A percentile compares a stretch with the other conserved stretches of the same genome.
These are phyloP conservation scores for Ophion ellenae DNA, from an alignment of 2,888 invertebrate species.

Conservation along the genomic window DNA sequence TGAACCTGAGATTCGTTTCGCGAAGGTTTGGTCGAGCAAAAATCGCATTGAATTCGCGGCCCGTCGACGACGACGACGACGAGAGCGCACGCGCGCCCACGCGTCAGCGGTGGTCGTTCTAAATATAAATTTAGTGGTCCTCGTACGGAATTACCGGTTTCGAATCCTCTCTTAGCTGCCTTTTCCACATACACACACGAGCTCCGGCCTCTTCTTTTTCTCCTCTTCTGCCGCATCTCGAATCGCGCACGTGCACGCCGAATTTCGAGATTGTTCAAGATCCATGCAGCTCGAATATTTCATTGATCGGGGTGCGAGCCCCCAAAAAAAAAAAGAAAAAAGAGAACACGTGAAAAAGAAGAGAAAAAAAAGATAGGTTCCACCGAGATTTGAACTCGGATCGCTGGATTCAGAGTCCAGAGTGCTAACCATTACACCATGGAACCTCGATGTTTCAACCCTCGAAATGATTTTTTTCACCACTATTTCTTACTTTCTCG, in stretches of 20 bases:
- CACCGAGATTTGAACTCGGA: slow-evolving; percentile 92
- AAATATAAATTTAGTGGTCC: slow-evolving; percentile 76
- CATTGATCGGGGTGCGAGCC: slow-evolving; percentile 46
- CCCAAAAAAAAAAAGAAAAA: slow-evolving; percentile 10
- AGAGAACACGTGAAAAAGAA: slow-evolving; percentile 2
- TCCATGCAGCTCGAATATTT: slow-evolving; percentile 36
- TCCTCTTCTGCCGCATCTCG: slow-evolving; percentile 24
- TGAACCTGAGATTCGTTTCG: slow-evolving; percentile 20
- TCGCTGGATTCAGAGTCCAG: slow-evolving; percentile 92
- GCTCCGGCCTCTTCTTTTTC: slow-evolving; percentile 17
- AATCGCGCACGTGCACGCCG: slow-evolving; percentile 60
- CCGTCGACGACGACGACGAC: slow-evolving; percentile 70
- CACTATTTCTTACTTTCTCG: neutral
- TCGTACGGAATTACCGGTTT: slow-evolving; percentile 80
- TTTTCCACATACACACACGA: slow-evolving; percentile 41
- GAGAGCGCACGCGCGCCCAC: slow-evolving; percentile 73
- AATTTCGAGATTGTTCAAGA: slow-evolving; percentile 49
- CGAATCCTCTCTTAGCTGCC: slow-evolving; percentile 70
- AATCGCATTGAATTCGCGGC: slow-evolving; percentile 67
- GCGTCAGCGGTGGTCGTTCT: slow-evolving; percentile 76
- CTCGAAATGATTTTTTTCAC: neutral
- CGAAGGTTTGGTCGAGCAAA: slow-evolving; percentile 16
- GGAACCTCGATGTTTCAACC: slow-evolving; percentile 76
- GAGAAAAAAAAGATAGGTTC: slow-evolving; percentile 83
- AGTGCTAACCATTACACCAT: slow-evolving; percentile 92